phyloP scores from a whole-genome alignment of 2,113 vertebrate species.

The Pyrgilauda ruficollis region DNA sequence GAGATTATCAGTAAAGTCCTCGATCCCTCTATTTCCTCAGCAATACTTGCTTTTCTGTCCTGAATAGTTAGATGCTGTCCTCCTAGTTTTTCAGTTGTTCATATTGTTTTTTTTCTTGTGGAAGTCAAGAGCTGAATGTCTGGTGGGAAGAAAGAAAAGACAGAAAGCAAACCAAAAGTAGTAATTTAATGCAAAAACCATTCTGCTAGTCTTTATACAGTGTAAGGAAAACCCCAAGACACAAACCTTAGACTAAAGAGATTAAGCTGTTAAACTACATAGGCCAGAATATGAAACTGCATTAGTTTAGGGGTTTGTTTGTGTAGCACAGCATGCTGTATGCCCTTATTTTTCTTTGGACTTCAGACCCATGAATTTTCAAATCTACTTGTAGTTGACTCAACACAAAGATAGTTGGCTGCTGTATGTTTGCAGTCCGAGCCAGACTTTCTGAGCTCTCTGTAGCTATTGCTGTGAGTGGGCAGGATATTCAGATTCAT shows the following conservation, averaged over 20 bases:
- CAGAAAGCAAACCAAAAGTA: slow-evolving; percentile 47
- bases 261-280: slow-evolving; percentile 39
- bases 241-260: slow-evolving; percentile 25
- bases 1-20: not conserved
- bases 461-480: not conserved
- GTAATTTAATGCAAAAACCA: slow-evolving; percentile 5
- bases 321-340: not conserved
- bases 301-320: slow-evolving; percentile 7
- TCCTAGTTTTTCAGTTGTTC: not conserved
- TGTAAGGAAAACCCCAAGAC: slow-evolving; percentile 15
- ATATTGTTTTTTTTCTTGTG: not conserved
- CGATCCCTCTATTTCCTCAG: not conserved
- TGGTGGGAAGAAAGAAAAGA: slow-evolving; percentile 42
- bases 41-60: not conserved
- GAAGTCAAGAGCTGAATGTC: not conserved
- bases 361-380: slow-evolving; percentile 37
- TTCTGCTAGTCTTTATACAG: slow-evolving; percentile 22
- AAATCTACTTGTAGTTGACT: slow-evolving; percentile 29
- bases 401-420: slow-evolving; percentile 42
- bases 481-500: slow-evolving; percentile 44
- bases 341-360: slow-evolving; percentile 32
- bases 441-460: not conserved
- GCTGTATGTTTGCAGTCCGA: not conserved
- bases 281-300: slow-evolving; percentile 1
- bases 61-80: not conserved